These are phyloP conservation scores for Grapholita molesta DNA, from an alignment of 1,140 invertebrate species.

Conservation along the genomic window DNA sequence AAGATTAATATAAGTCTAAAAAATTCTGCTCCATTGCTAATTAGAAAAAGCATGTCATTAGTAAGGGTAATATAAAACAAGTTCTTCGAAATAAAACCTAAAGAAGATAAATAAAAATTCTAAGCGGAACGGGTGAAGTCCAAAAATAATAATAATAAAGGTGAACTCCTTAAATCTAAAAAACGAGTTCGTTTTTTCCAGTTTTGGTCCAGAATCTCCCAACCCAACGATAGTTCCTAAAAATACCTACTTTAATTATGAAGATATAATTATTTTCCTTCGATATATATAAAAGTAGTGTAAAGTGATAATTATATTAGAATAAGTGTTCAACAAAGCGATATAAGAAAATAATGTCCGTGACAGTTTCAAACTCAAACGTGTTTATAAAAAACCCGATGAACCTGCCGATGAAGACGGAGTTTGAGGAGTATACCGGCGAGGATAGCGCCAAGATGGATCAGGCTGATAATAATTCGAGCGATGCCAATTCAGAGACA, in stretches of 20 bases:
- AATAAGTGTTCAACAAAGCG: slow-evolving; percentile 45
- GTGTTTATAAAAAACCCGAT: slow-evolving; percentile 62
- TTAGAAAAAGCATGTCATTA: too few species aligned
- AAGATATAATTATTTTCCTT: slow-evolving; percentile 72
- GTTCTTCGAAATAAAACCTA: too few species aligned
- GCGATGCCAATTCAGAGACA: slow-evolving; percentile 58
- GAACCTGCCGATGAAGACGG: slow-evolving; percentile 67
- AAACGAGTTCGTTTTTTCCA: too few species aligned
- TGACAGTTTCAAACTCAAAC: slow-evolving; percentile 63
- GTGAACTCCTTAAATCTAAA: too few species aligned
- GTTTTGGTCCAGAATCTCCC: slow-evolving; percentile 68
- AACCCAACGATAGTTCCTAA: slow-evolving; percentile 79
- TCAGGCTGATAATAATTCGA: slow-evolving; percentile 52
- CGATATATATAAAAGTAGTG: slow-evolving; percentile 53
- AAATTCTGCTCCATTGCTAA: too few species aligned
- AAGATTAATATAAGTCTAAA: too few species aligned
- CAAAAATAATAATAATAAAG: slow-evolving; percentile 24
- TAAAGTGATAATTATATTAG: slow-evolving; percentile 45
- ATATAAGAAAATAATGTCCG: slow-evolving; percentile 56
- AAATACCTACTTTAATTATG: slow-evolving; percentile 75
- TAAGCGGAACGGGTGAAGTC: slow-evolving; percentile 48
- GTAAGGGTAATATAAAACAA: too few species aligned
- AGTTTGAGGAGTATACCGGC: slow-evolving; percentile 58
- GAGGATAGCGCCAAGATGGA: slow-evolving; percentile 53
- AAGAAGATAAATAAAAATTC: background rate